Base-by-base conservation (phyloP, 2,113 vertebrate species). In the Haemorhous mexicanus region DNA sequence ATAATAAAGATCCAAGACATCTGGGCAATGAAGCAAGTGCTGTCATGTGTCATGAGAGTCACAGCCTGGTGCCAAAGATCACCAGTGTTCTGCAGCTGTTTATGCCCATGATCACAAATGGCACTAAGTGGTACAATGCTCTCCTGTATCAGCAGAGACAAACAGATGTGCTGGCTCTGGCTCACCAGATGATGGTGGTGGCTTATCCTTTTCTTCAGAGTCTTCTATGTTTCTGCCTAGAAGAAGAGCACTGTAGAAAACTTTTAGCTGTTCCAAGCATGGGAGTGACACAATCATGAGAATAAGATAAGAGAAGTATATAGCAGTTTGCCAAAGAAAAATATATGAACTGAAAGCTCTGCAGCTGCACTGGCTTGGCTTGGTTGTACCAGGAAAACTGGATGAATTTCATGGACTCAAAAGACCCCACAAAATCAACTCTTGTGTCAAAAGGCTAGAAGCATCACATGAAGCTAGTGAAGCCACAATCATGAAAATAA, bases 21-120 rank as follows among this genome's bases (percentile, higher is more conserved):
- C 93, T 96, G 95, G 69, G 53, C 76, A 85, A 86, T 85, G 81
- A 94, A 94, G 76, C 67, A 94, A 96, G 61, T 56, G 62, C 41
- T 22, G 74, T 87, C 79, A 79, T 58, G 44, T 58, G 85, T 83
- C 88, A 95, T 61, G 49, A 74, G 61, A 93, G 67, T 88, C 87
- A 88, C 67, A 76, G 87, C 58, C 94, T 94, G 83, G 91, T 78
- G 89, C 73, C 56, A 94, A 90, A 90, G 67, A 86, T 70, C 80
- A 85, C 30, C 89, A 86, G 78, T 73, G 52, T 44, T 91, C 50
- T 86, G 90, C 91, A 96, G 93, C 88, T 95, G 95, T 62, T 66
- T 47, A 37, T 64, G 66, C 49, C 74, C 73, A 58, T 2, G 68
- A 70, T 37, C 76, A 90, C 74, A 87, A 95, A 74, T 32, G 26